A percentile compares a stretch with the other conserved stretches of the same genome.
These are phyloP conservation scores for Cladorhizidae sp. DNA, from an alignment of 37 sponge, comb jelly and placozoan species.

Conservation along the genomic window DNA sequence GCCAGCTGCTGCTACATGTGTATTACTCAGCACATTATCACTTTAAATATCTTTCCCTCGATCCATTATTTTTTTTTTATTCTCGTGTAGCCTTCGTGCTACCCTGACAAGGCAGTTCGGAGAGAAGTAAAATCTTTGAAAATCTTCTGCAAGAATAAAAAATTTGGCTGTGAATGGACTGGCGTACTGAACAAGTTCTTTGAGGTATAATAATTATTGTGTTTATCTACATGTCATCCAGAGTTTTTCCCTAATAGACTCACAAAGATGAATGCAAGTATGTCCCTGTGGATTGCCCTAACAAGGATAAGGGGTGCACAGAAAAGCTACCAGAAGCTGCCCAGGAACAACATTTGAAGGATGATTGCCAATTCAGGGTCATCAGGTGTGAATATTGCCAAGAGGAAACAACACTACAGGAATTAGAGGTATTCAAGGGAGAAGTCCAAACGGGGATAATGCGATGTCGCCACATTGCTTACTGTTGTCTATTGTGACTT, in stretches of 20 bases:
- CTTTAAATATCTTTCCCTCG: background rate
- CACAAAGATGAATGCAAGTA: conserved; percentile 45
- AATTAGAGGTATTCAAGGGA: conserved; percentile 23
- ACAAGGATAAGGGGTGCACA: conserved; percentile 28
- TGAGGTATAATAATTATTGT: background rate
- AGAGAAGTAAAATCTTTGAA: conserved; percentile 45
- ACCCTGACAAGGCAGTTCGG: conserved; percentile 70
- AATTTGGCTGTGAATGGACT: conserved; percentile 66
- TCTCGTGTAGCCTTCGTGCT: conserved; percentile 31
- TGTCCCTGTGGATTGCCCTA: conserved; percentile 40
- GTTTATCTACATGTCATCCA: background rate
- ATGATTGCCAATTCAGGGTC: conserved; percentile 35
- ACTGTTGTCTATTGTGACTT: background rate
- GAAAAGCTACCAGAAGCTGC: background rate
- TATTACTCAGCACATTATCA: background rate
- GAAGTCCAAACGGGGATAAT: background rate
- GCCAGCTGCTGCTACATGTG: background rate
- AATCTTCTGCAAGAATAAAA: conserved; percentile 46
- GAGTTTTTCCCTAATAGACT: conserved; percentile 9
- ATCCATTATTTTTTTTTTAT: background rate
- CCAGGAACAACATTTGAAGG: conserved; percentile 25
- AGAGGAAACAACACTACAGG: background rate
- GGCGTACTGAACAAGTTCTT: conserved; percentile 12
- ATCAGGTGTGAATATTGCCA: conserved; percentile 51
- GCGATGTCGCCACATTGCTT: background rate